A percentile compares a stretch with the other conserved stretches of the same genome.
Conservation (phyloP, 2,888 invertebrate genomes). For the Sphinx pinastri region DNA sequence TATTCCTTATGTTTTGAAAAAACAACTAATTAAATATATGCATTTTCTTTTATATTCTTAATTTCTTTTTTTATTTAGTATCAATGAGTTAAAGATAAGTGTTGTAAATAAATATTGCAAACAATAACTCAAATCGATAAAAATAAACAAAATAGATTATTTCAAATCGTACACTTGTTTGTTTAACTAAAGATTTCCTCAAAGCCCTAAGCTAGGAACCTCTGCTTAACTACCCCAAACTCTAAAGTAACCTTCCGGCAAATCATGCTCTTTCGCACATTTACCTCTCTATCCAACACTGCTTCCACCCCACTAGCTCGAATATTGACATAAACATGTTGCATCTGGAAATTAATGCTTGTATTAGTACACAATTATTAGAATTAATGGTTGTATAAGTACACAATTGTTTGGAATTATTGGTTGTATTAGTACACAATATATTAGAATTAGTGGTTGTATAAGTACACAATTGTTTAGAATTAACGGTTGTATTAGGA, state of each 20-base stretch:
- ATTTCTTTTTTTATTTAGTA: no score
- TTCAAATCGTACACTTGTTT: no score
- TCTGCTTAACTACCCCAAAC: neutral
- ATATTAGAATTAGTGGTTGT: neutral
- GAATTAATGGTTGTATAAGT: conserved; percentile 37
- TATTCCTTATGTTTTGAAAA: no score
- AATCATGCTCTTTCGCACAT: conserved; percentile 76
- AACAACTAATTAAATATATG: no score
- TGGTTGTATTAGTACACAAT: no score
- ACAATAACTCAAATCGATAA: no score
- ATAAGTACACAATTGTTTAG: conserved; percentile 3
- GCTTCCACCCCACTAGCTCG: conserved; percentile 84
- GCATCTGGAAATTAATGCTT: conserved; percentile 65
- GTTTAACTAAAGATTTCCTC: no score
- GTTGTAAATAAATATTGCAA: no score
- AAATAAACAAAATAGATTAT: no score
- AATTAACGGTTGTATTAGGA: conserved; percentile 38
- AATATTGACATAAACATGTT: conserved; percentile 84
- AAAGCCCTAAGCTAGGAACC: neutral
- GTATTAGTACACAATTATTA: conserved; percentile 10
- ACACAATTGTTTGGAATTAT: conserved; percentile 26
- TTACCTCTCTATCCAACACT: conserved; percentile 85
- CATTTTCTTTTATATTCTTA: no score
- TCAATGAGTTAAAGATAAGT: no score
- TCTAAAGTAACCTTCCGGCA: conserved; percentile 8